Evolutionary conservation across 2,113 vertebrate species (phyloP).

Genomic region (Salminus brasiliensis): DNA sequence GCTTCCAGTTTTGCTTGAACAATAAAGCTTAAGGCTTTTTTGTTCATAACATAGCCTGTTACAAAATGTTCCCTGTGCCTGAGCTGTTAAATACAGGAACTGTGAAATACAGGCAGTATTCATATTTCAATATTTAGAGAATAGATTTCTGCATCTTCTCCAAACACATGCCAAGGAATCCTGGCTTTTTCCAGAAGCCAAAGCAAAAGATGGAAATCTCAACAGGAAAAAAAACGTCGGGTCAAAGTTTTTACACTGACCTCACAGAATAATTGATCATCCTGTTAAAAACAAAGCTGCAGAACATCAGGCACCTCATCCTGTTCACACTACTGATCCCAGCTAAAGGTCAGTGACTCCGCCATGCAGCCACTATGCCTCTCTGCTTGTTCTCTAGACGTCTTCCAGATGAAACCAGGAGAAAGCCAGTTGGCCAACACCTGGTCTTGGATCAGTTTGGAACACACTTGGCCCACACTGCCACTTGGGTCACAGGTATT

Average conservation of each 20-base stretch:
- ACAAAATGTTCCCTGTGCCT: background rate
- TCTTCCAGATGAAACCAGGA: conserved; percentile 59
- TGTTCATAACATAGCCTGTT: too few relatives aligned
- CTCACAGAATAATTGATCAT: background rate
- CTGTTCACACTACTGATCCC: conserved; percentile 31
- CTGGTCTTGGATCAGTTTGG: conserved; percentile 71
- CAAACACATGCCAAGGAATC: background rate
- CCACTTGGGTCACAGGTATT: conserved; percentile 61
- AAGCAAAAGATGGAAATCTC: too few relatives aligned
- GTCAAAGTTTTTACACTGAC: background rate
- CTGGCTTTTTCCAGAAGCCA: background rate
- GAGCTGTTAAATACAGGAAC: too few relatives aligned
- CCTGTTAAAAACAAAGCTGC: conserved; percentile 1
- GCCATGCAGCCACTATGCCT: conserved; percentile 32
- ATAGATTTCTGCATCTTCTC: background rate
- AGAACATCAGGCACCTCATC: background rate
- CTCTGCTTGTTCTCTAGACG: conserved; percentile 57
- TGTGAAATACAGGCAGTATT: too few relatives aligned
- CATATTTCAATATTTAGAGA: too few relatives aligned
- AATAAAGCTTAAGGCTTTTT: conserved; percentile 12
- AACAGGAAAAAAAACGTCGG: too few relatives aligned
- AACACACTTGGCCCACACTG: conserved; percentile 63
- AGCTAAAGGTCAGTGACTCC: conserved; percentile 54
- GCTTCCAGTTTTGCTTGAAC: too few relatives aligned
- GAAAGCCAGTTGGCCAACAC: conserved; percentile 67